Evolutionary conservation across 2,113 vertebrate genomes (phyloP).

Genomic region (Nesospiza acunhae): DNA sequence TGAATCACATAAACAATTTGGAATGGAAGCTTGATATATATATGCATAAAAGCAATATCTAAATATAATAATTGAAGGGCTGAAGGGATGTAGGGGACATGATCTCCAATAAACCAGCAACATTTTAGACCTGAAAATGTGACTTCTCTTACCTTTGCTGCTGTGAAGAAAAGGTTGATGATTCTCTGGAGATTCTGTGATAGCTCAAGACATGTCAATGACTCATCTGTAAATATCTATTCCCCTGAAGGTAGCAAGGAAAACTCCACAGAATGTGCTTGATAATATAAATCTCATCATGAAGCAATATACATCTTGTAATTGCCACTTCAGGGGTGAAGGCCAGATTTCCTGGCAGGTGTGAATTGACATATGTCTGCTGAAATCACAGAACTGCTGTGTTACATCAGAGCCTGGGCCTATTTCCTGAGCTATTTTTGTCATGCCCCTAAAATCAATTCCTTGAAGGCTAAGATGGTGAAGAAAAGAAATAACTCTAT

Average conservation of each 20-base stretch:
- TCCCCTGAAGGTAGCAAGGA: constrained; percentile 56
- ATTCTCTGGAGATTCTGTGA: constrained; percentile 43
- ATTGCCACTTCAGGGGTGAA: constrained; percentile 35
- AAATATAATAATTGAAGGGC: background rate
- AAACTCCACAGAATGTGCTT: constrained; percentile 58
- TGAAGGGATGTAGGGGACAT: background rate
- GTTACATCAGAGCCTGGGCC: background rate
- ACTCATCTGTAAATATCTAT: constrained; percentile 63
- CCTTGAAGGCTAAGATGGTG: background rate
- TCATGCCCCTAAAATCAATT: constrained; percentile 28
- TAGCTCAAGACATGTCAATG: constrained; percentile 37
- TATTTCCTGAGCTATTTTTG: constrained; percentile 24
- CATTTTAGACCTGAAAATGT: constrained; percentile 3
- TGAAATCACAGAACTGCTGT: constrained; percentile 38
- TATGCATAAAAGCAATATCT: background rate
- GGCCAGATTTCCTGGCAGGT: constrained; percentile 25
- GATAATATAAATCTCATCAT: constrained; percentile 59
- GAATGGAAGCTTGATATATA: background rate
- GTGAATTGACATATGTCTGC: constrained; percentile 51
- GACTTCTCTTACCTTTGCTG: constrained; percentile 35
- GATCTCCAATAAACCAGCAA: background rate
- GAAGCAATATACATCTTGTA: background rate
- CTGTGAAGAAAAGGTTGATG: constrained; percentile 62
- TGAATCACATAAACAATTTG: background rate
- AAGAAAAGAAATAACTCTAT: background rate